Base-by-base conservation (phyloP, 64 coral and sea anemone genomes). In the Pachyseris speciosa region DNA sequence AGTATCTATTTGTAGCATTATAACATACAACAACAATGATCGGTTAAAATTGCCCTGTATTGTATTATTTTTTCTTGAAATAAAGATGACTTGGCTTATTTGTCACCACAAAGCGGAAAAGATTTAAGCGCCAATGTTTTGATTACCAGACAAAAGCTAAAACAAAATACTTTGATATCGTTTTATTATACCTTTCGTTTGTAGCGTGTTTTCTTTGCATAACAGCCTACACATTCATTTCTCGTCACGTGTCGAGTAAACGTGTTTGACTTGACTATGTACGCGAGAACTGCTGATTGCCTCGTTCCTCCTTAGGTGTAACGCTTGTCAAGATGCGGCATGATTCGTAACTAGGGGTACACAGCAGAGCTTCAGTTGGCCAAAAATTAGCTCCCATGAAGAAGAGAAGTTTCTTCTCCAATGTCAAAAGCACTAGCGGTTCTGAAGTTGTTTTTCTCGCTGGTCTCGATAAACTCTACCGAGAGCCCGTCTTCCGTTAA, bases 361-460 rank as follows among this genome's bases (percentile, higher is more conserved):
- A 11, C n/a, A 57, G 6, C 52, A 60, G 31, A 71, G 67, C 16
- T 37, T 38, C 36, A 19, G 44, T 80, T 80, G 31, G 26, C 37
- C 36, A 61, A 25, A 80, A 33, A 20, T 26, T 57, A 37, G 53
- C 33, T 37, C 77, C 53, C 77, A 80, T 80, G 77, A 80, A 60
- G 77, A 57, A 60, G 20, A 80, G 48, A 84, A 71, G 74, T 9
- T 70, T 86, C 13, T 85, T 90, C 80, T 90, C 95, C 67, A 92
- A 96, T 96, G 95, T 96, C 95, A 87, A 93, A 96, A 93, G 95
- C 91, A 93, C 67, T 96, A 78, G 69, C 69, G 22, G 71, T 96
- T 32, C 84, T 96, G n/a, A 96, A 93, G 80, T 37, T 96, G 51
- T 96, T 96, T 85, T 96, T 96, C 80, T 96, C 91, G 10, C 65